Percentiles rank a stretch among this genome's conserved stretches.
These are phyloP conservation scores for Clusia tigrina DNA, from an alignment of 2,888 invertebrate species.

Conservation along the genomic window DNA sequence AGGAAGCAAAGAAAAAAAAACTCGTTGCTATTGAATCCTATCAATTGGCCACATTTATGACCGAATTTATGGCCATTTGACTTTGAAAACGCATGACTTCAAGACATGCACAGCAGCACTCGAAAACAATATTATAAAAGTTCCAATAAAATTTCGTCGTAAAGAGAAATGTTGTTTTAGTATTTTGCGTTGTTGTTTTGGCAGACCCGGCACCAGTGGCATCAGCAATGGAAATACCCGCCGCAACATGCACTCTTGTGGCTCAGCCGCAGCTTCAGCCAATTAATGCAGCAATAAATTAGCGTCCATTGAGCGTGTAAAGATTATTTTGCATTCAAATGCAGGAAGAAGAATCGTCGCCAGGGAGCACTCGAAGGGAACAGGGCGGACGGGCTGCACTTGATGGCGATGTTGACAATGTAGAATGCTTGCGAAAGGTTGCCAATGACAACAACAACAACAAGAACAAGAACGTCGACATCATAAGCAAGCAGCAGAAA, in stretches of 20 bases:
- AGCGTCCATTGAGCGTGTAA: conserved; percentile 43
- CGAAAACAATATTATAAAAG: no score
- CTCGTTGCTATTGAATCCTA: no score
- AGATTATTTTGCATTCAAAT: conserved; percentile 21
- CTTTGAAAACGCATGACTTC: no score
- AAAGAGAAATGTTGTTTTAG: no score
- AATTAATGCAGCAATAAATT: conserved; percentile 44
- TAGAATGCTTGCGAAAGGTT: not conserved
- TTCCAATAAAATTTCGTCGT: not conserved
- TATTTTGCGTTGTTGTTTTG: not conserved
- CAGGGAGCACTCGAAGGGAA: not conserved
- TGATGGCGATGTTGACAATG: not conserved
- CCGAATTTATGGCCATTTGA: not conserved
- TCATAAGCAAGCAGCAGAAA: not conserved
- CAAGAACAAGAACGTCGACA: not conserved
- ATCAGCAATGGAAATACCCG: not conserved
- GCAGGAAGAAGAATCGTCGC: not conserved
- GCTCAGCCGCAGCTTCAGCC: no score
- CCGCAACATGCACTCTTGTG: no score
- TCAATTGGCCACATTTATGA: no score
- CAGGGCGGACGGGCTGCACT: not conserved
- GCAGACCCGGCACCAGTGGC: not conserved
- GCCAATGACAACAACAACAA: not conserved
- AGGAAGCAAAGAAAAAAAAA: no score
- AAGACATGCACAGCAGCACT: no score